Conservation (phyloP, 2,888 invertebrate species). For the Philopedon plagiatum region DNA sequence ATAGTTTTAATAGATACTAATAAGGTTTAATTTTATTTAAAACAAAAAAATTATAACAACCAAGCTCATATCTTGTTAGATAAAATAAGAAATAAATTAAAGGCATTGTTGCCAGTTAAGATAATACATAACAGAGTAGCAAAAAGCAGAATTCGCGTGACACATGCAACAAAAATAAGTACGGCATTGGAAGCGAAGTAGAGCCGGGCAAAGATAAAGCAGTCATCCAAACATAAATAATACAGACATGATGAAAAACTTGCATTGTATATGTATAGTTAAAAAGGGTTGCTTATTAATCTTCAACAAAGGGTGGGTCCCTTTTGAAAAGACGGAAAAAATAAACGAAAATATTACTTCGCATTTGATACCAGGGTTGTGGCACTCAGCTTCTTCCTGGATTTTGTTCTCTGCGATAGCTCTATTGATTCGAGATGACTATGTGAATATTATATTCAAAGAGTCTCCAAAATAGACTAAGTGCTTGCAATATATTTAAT, state of each 20-base stretch:
- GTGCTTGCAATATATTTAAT: constrained; percentile 36
- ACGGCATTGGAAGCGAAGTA: constrained; percentile 54
- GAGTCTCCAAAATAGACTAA: constrained; percentile 26
- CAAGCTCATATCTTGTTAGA: background rate
- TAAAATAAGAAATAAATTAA: constrained; percentile 46
- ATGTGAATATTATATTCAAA: constrained; percentile 58
- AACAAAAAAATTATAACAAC: background rate
- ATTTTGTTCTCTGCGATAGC: constrained; percentile 60
- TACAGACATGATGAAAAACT: constrained; percentile 67
- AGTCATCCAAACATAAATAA: constrained; percentile 67
- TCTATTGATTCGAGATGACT: constrained; percentile 62
- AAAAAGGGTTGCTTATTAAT: constrained; percentile 66
- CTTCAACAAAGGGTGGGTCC: constrained; percentile 64
- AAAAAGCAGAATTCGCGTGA: constrained; percentile 60
- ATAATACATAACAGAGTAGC: constrained; percentile 55
- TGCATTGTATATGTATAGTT: constrained; percentile 64
- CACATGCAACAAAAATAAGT: constrained; percentile 61
- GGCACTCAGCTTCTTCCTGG: constrained; percentile 61
- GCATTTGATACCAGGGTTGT: constrained; percentile 62
- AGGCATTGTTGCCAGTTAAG: constrained; percentile 59
- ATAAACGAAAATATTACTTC: constrained; percentile 62
- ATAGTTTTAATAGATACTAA: no score
- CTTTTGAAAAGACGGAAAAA: constrained; percentile 57
- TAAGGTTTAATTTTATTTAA: background rate
- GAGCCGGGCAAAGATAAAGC: constrained; percentile 57